A percentile compares a stretch with the other conserved stretches of the same genome.
Evolutionary conservation across 2,797 vertebrate species (phyloP).

Genomic region (Lagocephalus sceleratus): DNA sequence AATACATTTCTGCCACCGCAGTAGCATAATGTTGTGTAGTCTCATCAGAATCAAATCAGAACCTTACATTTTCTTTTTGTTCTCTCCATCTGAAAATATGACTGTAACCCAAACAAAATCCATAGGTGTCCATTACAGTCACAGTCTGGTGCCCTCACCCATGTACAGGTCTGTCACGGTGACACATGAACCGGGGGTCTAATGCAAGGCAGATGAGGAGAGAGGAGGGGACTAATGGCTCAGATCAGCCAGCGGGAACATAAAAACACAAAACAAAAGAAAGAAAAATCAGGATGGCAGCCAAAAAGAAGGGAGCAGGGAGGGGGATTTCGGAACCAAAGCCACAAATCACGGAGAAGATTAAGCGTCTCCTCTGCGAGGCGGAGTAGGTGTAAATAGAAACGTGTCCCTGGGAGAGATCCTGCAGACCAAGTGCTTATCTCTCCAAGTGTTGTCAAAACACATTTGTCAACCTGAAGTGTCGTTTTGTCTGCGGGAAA

Average conservation of each 20-base stretch:
- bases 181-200: conserved; percentile 15
- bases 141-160: not conserved
- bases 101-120: not conserved
- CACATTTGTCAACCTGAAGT: conserved; percentile 63
- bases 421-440: conserved; percentile 57
- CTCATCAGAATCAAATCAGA: no score
- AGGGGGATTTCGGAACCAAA: conserved; percentile 44
- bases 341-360: conserved; percentile 61
- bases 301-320: conserved; percentile 17
- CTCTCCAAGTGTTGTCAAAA: conserved; percentile 63
- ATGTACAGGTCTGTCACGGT: conserved; percentile 30
- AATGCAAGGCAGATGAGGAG: conserved; percentile 25
- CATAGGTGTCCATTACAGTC: not conserved
- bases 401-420: conserved; percentile 65
- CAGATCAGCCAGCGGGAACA: conserved; percentile 6
- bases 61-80: no score
- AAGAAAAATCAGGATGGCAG: conserved; percentile 26
- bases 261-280: conserved; percentile 4
- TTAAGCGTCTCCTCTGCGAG: conserved; percentile 50
- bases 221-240: conserved; percentile 6
- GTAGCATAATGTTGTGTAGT: no score
- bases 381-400: conserved; percentile 69
- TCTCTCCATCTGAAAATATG: not conserved
- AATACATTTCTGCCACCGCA: no score
- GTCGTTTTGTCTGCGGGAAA: conserved; percentile 40